Conservation (phyloP, 2,113 vertebrate genomes). For the Penelope pileata region DNA sequence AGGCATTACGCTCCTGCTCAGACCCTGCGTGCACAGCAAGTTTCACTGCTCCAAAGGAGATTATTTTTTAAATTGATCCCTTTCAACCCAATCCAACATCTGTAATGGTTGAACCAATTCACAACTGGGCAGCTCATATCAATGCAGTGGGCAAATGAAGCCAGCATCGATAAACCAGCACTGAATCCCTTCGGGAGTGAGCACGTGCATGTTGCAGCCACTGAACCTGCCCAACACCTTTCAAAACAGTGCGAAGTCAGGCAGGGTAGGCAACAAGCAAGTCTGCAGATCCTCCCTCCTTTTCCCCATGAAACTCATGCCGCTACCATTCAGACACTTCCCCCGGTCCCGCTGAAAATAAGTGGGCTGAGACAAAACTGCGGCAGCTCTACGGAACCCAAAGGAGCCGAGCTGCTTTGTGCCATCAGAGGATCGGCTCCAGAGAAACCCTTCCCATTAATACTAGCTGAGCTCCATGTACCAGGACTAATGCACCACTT, state of each 20-base stretch:
- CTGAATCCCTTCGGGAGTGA: not conserved
- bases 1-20: not conserved
- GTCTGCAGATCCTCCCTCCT: not conserved
- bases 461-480: not conserved
- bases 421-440: rapidly evolving
- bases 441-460: not conserved
- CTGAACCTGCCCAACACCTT: not conserved
- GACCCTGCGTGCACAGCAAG: rapidly evolving
- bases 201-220: rapidly evolving
- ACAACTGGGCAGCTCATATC: not conserved
- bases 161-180: not conserved
- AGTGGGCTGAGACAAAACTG: rapidly evolving
- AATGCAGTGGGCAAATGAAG: not conserved
- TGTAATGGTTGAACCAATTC: not conserved
- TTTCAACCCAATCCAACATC: not conserved
- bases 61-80: not conserved
- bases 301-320: rapidly evolving
- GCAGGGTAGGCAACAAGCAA: rapidly evolving
- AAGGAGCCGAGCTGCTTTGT: not conserved
- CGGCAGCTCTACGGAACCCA: not conserved
- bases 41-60: not conserved
- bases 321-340: rapidly evolving
- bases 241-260: not conserved
- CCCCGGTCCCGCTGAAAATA: not conserved
- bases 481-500: not conserved